Percentiles rank a stretch among this genome's conserved stretches.
Evolutionary conservation across 2,888 invertebrate species (phyloP).

Genomic region (Sinotaia quadrata): DNA sequence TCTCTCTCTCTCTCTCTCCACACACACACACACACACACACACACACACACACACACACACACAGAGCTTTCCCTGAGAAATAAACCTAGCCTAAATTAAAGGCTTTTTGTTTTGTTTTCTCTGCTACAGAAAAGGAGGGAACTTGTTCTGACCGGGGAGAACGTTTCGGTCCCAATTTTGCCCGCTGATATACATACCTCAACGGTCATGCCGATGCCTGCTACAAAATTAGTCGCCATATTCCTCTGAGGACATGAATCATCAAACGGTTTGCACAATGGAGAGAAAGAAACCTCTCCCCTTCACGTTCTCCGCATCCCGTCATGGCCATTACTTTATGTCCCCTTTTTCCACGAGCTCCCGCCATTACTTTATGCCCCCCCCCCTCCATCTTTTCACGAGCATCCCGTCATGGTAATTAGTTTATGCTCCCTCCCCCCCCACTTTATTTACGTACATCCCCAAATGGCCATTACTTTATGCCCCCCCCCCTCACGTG

Average conservation of each 20-base stretch:
- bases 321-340: background rate
- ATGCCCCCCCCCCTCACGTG: background rate
- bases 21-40: slow-evolving; percentile 1
- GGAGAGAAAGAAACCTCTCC: background rate
- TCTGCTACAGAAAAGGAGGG: too few species aligned
- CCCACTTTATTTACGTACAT: background rate
- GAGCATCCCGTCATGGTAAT: too few species aligned
- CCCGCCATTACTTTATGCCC: background rate
- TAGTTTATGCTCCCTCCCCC: background rate
- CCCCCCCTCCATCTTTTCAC: background rate
- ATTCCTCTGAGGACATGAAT: slow-evolving; percentile 17
- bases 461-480: too few species aligned
- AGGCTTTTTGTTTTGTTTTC: too few species aligned
- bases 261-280: background rate
- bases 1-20: too few species aligned
- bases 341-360: background rate
- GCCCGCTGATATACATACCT: too few species aligned
- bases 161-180: too few species aligned
- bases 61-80: background rate
- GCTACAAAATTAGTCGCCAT: background rate
- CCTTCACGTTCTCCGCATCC: background rate
- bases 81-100: too few species aligned
- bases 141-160: too few species aligned
- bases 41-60: slow-evolving; percentile 1
- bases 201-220: too few species aligned